Conservation (phyloP, 1,140 invertebrate genomes). For the Tetramorium alpestre region DNA sequence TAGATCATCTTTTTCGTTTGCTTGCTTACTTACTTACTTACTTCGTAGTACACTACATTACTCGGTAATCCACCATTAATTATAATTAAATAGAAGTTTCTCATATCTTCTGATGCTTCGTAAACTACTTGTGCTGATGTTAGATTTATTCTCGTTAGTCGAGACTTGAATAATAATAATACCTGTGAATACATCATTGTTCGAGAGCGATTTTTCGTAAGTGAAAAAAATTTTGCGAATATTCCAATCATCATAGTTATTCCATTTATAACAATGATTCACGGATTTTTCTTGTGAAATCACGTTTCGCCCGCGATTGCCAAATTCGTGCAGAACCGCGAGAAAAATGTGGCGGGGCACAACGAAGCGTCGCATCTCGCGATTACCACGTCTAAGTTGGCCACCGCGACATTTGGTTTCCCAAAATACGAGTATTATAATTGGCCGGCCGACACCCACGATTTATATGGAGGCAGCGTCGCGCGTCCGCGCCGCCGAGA, state of each 20-base stretch:
- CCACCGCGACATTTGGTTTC: constrained; percentile 47
- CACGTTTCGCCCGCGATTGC: constrained; percentile 48
- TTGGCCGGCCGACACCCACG: constrained; percentile 63
- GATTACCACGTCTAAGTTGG: constrained; percentile 30
- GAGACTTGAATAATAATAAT: not conserved
- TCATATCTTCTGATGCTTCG: not conserved
- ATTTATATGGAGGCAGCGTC: constrained; percentile 45
- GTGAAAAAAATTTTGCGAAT: constrained; percentile 6
- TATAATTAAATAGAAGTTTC: constrained; percentile 17
- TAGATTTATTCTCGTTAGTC: constrained; percentile 10
- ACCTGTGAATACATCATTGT: not conserved
- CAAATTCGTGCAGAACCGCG: constrained; percentile 60
- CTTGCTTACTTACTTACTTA: constrained; percentile 8
- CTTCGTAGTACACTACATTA: not conserved
- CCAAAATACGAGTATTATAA: constrained; percentile 70
- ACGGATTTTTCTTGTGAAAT: constrained; percentile 31
- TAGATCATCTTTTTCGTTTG: not conserved
- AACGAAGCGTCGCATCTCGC: not conserved
- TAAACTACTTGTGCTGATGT: not conserved
- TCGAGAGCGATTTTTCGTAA: not conserved
- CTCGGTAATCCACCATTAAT: not conserved
- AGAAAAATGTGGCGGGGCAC: constrained; percentile 57
- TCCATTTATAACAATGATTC: constrained; percentile 47
- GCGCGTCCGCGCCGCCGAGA: constrained; percentile 24
- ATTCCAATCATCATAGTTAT: not conserved